Conservation (phyloP, 2,113 vertebrate species). For the Eira barbara region DNA sequence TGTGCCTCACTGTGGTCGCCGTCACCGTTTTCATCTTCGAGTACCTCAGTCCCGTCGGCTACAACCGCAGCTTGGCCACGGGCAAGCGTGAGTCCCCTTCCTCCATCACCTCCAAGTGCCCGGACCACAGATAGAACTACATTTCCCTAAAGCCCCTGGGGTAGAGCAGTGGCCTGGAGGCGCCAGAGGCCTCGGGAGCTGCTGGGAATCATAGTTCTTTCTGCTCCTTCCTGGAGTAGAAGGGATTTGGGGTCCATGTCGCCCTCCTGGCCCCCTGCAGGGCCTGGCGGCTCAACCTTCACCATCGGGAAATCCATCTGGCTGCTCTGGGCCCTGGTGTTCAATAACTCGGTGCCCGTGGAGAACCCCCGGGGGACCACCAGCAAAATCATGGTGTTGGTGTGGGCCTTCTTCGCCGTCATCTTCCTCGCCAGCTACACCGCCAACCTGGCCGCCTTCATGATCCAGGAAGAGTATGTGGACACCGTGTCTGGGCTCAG, state of each 20-base stretch:
- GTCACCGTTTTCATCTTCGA: conserved; percentile 96
- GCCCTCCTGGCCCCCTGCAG: conserved; percentile 46
- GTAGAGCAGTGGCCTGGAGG: fast-evolving
- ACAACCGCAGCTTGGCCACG: conserved; percentile 86
- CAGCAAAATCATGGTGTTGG: conserved; percentile 98
- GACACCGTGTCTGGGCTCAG: conserved; percentile 96
- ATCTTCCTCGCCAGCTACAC: conserved; percentile 98
- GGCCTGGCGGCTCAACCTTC: conserved; percentile 83
- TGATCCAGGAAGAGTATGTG: conserved; percentile 98
- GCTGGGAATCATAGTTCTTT: neutral
- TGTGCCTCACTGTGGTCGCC: conserved; percentile 96
- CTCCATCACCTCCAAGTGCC: neutral
- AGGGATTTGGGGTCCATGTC: conserved; percentile 32
- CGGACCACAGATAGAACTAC: neutral
- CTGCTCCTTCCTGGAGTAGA: neutral
- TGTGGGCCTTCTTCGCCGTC: conserved; percentile 98
- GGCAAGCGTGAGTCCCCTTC: conserved; percentile 90
- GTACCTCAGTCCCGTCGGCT: conserved; percentile 94
- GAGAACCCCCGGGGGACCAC: conserved; percentile 96
- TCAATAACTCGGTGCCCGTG: conserved; percentile 97
- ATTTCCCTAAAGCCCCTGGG: neutral
- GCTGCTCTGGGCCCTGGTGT: conserved; percentile 92
- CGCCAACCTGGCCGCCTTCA: conserved; percentile 96
- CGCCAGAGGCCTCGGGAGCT: neutral
- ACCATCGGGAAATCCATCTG: conserved; percentile 95